Conservation (phyloP, 53 echinoderm and acorn worm species). For the Paracentrotus lividus region DNA sequence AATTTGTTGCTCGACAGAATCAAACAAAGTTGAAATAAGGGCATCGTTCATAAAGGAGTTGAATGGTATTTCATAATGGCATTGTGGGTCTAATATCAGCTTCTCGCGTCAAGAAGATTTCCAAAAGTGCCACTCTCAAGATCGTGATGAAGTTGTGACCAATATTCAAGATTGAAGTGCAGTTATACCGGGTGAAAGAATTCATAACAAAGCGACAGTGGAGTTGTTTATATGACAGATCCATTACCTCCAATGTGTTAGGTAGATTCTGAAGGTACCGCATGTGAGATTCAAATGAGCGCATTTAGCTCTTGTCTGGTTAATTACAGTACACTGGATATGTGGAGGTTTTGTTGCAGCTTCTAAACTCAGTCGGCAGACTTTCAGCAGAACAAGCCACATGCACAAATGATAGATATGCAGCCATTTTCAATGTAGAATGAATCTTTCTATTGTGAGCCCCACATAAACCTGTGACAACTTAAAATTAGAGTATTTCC, state of each 20-base stretch:
- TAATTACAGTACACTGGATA: neutral
- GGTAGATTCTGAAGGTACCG: slow-evolving; percentile 18
- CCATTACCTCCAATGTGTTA: neutral
- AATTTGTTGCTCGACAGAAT: slow-evolving; percentile 20
- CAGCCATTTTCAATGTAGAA: no score
- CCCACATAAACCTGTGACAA: no score
- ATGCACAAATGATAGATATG: neutral
- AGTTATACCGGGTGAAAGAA: neutral
- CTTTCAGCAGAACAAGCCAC: neutral
- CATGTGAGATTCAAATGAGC: slow-evolving; percentile 28
- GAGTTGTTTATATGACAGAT: slow-evolving; percentile 35
- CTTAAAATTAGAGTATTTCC: no score
- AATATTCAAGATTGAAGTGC: neutral
- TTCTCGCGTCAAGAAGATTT: neutral
- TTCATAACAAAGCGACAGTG: neutral
- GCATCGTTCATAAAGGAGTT: neutral
- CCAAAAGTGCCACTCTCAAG: slow-evolving; percentile 23
- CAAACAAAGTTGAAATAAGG: neutral
- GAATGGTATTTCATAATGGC: neutral
- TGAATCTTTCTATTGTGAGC: no score
- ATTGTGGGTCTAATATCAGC: neutral
- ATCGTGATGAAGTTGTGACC: neutral
- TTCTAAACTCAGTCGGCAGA: neutral
- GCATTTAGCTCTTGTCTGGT: neutral
- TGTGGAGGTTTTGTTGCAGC: neutral